These are phyloP conservation scores for Heterochromis multidens DNA, from an alignment of 2,113 vertebrate genomes.

Conservation along the genomic window DNA sequence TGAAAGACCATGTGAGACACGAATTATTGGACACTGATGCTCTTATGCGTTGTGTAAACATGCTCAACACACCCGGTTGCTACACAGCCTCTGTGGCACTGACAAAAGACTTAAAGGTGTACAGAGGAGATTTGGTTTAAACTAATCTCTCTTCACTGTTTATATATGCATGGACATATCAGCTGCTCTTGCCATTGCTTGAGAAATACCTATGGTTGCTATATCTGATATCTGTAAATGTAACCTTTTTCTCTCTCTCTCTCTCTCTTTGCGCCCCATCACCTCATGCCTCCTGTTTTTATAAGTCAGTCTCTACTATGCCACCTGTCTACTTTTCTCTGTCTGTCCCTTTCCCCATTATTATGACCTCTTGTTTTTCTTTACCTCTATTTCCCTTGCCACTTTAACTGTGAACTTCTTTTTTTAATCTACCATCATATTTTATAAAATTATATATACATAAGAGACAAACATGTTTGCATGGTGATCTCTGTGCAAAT, in stretches of 20 bases:
- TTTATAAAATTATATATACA: background rate
- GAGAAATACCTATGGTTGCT: slow-evolving; percentile 73
- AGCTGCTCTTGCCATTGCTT: slow-evolving; percentile 64
- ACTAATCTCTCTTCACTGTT: slow-evolving; percentile 74
- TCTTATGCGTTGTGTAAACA: slow-evolving; percentile 77
- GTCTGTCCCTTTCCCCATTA: background rate
- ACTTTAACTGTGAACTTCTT: background rate
- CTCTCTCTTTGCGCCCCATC: slow-evolving; percentile 48
- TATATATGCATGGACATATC: slow-evolving; percentile 76
- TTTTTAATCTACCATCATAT: background rate
- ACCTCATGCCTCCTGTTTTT: background rate
- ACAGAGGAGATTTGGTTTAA: slow-evolving; percentile 67
- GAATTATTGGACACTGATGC: slow-evolving; percentile 74
- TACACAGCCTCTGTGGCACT: slow-evolving; percentile 60
- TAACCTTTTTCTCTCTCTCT: slow-evolving; percentile 46
- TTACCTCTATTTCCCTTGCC: background rate
- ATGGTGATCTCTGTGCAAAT: slow-evolving; percentile 38
- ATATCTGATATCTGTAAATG: slow-evolving; percentile 65
- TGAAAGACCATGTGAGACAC: slow-evolving; percentile 74
- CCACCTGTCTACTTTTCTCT: slow-evolving; percentile 9
- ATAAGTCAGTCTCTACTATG: slow-evolving; percentile 1
- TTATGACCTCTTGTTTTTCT: background rate
- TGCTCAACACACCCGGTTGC: slow-evolving; percentile 60
- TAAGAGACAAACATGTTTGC: slow-evolving; percentile 1
- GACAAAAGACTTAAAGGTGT: slow-evolving; percentile 75